Evolutionary conservation across 2,888 invertebrate genomes (phyloP), one percentile per base, ranked within the genome.

Genomic region (Eupithecia pulchellata): DNA sequence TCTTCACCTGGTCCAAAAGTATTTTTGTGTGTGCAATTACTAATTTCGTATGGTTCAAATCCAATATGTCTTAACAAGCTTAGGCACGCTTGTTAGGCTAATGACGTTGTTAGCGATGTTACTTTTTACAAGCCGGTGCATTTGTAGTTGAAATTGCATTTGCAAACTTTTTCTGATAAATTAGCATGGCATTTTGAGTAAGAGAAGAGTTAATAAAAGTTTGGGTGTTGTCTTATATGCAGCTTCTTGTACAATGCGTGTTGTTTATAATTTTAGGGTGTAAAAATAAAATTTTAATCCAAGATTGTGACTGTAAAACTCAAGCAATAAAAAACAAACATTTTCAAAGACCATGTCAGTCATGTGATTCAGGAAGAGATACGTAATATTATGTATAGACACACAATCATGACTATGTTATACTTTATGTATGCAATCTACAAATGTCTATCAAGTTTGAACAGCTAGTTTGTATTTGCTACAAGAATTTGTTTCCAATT

Each of bases 41-140:
- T 91, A 88, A 93, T 93, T 93, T 88, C 75, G 88, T 91, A 93
- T 91, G 93, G 87, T 80, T 86, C 89, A 86, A 89, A 89, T 89
- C 87, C 90, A 91, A 92, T 91, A 86, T 69, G 69, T 69, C 85
- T 82, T 88, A 86, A 87, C 80, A 84, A 87, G 81, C 90, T 92
- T 91, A 87, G 90, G 76, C 78, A 91, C 85, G 93, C 92, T 90
- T 77, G 90, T 92, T 91, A 85, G 67, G 52, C 72, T 83, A 79
- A 91, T 89, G 87, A 91, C 89, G 90, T 92, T 91, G 91, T 93
- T 92, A 91, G 89, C 85, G 86, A 60, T 60, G 60, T 61, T 61
- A 61, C 61, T 84, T 88, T 88, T 86, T 86, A 88, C 90, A 88
- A 89, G 86, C 81, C 78, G 81, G 82, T 86, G 86, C 84, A 85